Evolutionary conservation across 2,797 vertebrate genomes (phyloP), one percentile per base, ranked within the genome.

Genomic region (Sternotherus odoratus): DNA sequence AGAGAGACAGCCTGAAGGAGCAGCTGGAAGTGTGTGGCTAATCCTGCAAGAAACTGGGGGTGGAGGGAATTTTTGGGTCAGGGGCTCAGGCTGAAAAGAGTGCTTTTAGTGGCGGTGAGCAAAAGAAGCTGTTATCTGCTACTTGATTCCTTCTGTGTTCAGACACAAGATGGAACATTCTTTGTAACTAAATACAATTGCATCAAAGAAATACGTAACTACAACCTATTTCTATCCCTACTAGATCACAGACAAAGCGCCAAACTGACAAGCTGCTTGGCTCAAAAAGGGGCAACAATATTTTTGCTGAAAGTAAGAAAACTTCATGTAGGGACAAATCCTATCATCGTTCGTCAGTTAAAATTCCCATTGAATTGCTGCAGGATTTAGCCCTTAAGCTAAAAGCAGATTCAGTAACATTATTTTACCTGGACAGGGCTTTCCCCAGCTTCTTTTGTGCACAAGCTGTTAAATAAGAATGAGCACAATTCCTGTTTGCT

Each of bases 311-410:
- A 43, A 46, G 63, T 30, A 12, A 79, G 51, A 78, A 33, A 5
- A 46, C 7, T 0, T 36, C 6, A 53, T 11, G 17, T 28, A 1
- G 16, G 26, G 33, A 11, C 4, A 50, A 19, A 15, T 49, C 9
- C 30, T 48, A 36, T 30, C 19, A 66, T 1, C 21, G 43, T 12
- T 1, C 6, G 10, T 39, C 30, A 72, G 43, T 82, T 5, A 81
- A 5, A 1, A 11, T 5, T 39, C 21, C 5, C 16, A 24, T 17
- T 19, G 6, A 3, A 7, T 1, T 6, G 28, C 75, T 6, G 26
- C 30, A 19, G 43, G 36, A 57, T 57, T 46, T 57, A 57, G 30
- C 17, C 54, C 19, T 33, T 24, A 5, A 28, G 51, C 30, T 48
- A 43, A 60, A 39, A 28, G 48, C 46, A 5, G 43, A 66, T 39